Evolutionary conservation across 2,113 vertebrate species (phyloP).

Genomic region (Coregonus clupeaformis): DNA sequence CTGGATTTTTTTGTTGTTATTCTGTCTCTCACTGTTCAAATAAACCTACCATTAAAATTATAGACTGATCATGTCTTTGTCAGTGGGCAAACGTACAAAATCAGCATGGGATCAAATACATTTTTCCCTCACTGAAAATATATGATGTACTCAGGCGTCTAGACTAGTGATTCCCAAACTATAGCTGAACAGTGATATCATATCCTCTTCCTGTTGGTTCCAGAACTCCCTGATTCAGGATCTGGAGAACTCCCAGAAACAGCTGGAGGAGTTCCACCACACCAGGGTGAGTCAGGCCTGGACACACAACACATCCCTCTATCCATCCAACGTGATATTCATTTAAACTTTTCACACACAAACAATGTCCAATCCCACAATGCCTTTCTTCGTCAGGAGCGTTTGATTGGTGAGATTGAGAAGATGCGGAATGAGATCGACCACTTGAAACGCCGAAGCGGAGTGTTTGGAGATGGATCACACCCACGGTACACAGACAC

Average conservation of each 20-base stretch:
- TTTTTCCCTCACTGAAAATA: too few relatives aligned
- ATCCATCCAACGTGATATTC: too few relatives aligned
- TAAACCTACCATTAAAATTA: too few relatives aligned
- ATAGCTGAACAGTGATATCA: background rate
- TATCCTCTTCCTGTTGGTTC: conserved; percentile 21
- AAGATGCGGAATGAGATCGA: conserved; percentile 92
- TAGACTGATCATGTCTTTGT: too few relatives aligned
- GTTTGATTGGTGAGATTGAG: conserved; percentile 92
- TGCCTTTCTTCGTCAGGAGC: conserved; percentile 72
- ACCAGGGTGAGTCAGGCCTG: conserved; percentile 79
- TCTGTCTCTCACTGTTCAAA: too few relatives aligned
- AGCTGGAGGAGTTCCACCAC: conserved; percentile 90
- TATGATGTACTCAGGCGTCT: background rate
- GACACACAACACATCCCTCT: background rate
- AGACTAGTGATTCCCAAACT: conserved; percentile 1
- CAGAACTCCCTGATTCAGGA: conserved; percentile 93
- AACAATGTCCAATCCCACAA: background rate
- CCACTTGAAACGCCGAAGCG: conserved; percentile 89
- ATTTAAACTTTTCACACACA: too few relatives aligned
- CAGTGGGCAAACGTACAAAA: too few relatives aligned
- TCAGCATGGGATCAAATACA: too few relatives aligned
- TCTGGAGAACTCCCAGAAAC: conserved; percentile 91
- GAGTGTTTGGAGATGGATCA: conserved; percentile 82
- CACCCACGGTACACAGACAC: conserved; percentile 80
- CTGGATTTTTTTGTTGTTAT: too few relatives aligned